phyloP scores from a whole-genome alignment of 2,888 invertebrate genomes.

The Salticus scenicus region DNA sequence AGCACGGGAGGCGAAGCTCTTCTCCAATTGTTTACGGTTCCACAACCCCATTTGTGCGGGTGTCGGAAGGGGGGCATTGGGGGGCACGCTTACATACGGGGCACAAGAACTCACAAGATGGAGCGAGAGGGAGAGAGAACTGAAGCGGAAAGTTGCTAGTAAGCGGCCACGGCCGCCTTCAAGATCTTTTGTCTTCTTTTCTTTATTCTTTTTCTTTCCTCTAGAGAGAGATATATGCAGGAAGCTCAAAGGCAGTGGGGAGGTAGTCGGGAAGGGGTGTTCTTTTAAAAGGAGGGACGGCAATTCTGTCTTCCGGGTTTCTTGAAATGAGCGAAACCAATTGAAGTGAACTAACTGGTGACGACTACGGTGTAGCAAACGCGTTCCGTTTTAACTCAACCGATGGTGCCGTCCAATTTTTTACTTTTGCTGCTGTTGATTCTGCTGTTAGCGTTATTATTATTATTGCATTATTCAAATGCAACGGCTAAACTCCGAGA shows the following conservation, averaged over 20 bases:
- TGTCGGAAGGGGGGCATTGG: slow-evolving; percentile 47
- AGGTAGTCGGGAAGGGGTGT: background rate
- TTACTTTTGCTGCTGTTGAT: slow-evolving; percentile 50
- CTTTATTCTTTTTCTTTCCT: slow-evolving; percentile 30
- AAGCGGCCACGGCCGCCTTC: slow-evolving; percentile 63
- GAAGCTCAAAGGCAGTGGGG: slow-evolving; percentile 23
- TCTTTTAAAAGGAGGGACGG: slow-evolving; percentile 26
- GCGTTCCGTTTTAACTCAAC: slow-evolving; percentile 63
- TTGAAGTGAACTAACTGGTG: slow-evolving; percentile 69
- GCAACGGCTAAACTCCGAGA: slow-evolving; percentile 36
- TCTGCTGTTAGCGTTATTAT: slow-evolving; percentile 65
- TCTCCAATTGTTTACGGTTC: slow-evolving; percentile 70
- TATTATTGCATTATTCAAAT: slow-evolving; percentile 63
- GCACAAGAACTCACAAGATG: slow-evolving; percentile 59
- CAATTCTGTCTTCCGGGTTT: slow-evolving; percentile 68
- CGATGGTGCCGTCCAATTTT: slow-evolving; percentile 35
- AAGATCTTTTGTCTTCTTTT: slow-evolving; percentile 68
- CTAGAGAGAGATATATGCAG: slow-evolving; percentile 19
- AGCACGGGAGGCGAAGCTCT: slow-evolving; percentile 34
- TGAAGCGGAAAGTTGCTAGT: slow-evolving; percentile 69
- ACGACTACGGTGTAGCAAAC: slow-evolving; percentile 38
- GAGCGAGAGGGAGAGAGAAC: slow-evolving; percentile 17
- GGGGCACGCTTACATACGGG: slow-evolving; percentile 47
- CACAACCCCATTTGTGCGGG: slow-evolving; percentile 70
- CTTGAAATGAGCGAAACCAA: slow-evolving; percentile 70